Evolutionary conservation across 2,113 vertebrate species (phyloP).

Genomic region (Oryzias celebensis): DNA sequence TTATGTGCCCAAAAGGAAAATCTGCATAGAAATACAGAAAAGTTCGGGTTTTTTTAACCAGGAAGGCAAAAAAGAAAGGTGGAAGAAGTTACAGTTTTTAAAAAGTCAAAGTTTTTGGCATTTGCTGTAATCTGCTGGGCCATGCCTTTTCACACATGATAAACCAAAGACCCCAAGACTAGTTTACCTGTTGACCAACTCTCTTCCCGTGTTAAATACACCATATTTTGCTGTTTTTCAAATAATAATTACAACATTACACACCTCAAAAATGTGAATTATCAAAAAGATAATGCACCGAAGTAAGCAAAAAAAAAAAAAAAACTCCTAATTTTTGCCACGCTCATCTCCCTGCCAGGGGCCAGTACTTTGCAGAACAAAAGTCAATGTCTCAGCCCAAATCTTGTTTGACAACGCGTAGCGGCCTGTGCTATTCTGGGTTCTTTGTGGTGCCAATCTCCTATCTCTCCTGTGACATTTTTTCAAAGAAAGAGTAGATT

Average conservation of each 20-base stretch:
- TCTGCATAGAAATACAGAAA: slow-evolving; percentile 92
- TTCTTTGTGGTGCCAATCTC: slow-evolving; percentile 99
- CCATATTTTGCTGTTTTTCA: slow-evolving; percentile 77
- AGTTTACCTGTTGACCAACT: slow-evolving; percentile 78
- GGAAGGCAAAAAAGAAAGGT: slow-evolving; percentile 85
- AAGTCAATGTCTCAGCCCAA: slow-evolving; percentile 99
- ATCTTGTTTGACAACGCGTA: slow-evolving; percentile 99
- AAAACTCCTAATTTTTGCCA: slow-evolving; percentile 88
- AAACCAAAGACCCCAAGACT: slow-evolving; percentile 74
- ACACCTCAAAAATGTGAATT: slow-evolving; percentile 84
- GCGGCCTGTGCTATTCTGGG: slow-evolving; percentile 96
- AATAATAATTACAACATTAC: slow-evolving; percentile 91
- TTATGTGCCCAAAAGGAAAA: slow-evolving; percentile 91
- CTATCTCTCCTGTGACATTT: slow-evolving; percentile 98
- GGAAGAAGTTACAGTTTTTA: slow-evolving; percentile 85
- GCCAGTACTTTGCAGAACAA: slow-evolving; percentile 92
- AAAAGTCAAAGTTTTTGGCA: slow-evolving; percentile 85
- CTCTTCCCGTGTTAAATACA: slow-evolving; percentile 76
- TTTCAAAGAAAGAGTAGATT: slow-evolving; percentile 99
- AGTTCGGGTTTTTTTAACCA: slow-evolving; percentile 86
- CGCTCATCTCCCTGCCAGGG: slow-evolving; percentile 92
- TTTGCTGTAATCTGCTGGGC: slow-evolving; percentile 86
- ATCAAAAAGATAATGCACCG: slow-evolving; percentile 85
- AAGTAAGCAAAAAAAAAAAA: slow-evolving; percentile 84
- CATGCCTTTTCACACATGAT: slow-evolving; percentile 77